Evolutionary conservation across 2,888 invertebrate genomes (phyloP).

Genomic region (Drosophila differens): DNA sequence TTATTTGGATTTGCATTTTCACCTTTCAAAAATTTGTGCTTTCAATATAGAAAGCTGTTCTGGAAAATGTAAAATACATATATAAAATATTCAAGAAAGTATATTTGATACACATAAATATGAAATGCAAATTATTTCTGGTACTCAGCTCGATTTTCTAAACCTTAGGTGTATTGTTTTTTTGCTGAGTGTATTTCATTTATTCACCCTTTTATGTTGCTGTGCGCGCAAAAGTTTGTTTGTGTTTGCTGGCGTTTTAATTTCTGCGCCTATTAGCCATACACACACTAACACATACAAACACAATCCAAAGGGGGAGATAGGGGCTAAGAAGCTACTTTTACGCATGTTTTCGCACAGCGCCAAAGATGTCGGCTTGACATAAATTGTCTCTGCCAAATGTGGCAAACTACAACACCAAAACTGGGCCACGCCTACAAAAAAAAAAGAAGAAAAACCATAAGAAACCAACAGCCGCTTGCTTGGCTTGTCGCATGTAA

Average conservation of each 20-base stretch:
- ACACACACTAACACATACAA: slow-evolving; percentile 22
- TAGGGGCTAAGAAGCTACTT: slow-evolving; percentile 59
- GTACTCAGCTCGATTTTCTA: neutral
- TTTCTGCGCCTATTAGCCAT: slow-evolving; percentile 55
- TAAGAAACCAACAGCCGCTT: slow-evolving; percentile 66
- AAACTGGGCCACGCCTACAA: slow-evolving; percentile 77
- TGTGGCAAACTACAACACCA: slow-evolving; percentile 73
- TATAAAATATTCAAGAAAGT: no score
- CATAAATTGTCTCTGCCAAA: slow-evolving; percentile 77
- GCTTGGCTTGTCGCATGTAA: slow-evolving; percentile 75
- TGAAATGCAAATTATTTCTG: neutral
- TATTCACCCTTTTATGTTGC: slow-evolving; percentile 24
- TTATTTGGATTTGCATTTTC: neutral
- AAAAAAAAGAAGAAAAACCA: slow-evolving; percentile 50
- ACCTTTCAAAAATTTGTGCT: neutral
- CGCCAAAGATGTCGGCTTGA: slow-evolving; percentile 72
- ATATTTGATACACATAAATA: neutral
- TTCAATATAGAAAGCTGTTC: neutral
- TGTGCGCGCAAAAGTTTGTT: slow-evolving; percentile 41
- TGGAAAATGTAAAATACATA: neutral
- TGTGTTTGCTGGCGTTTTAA: slow-evolving; percentile 63
- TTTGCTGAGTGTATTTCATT: slow-evolving; percentile 1
- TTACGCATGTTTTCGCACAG: slow-evolving; percentile 80
- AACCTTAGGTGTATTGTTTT: neutral
- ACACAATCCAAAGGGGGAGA: neutral